Evolutionary conservation across 2,113 vertebrate genomes (phyloP), one percentile per base, ranked within the genome.

Genomic region (Columba livia): DNA sequence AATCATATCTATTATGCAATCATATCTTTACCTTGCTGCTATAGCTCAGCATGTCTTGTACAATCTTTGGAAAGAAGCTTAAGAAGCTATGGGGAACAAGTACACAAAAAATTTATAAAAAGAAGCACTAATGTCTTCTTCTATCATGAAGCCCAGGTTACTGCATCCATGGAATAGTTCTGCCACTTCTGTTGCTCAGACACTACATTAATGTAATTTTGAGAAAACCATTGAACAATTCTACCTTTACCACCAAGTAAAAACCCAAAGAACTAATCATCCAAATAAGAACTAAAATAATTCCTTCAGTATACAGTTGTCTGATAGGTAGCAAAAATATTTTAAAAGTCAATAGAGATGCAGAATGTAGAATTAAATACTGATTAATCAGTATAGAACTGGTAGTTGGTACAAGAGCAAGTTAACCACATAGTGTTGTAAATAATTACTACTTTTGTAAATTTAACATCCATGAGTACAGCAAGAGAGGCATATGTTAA

Each of bases 321-420:
- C 64, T 93, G 78, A 85, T 64, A 85, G 67, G 67, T 13, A 78
- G 51, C 29, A 80, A 94, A 84, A 70, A 19, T 40, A 67, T 95
- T 94, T 74, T 62, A 90, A 86, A 92, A 79, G 60, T 94, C 85
- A 94, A 5, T 14, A 83, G 85, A 91, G 72, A 83, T 24, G 48
- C 64, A 85, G 93, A 96, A 96, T 96, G 95, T 51, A 91, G 69
- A 88, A 88, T 86, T 69, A 80, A 93, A 64, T 67, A 67, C 88
- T n/a, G 82, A 96, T 90, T 80, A 86, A 53, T 81, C 71, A 66
- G 48, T 42, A 34, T 86, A 91, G 58, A 29, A 78, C 32, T 64
- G 29, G 51, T 66, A 60, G 38, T 40, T 67, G 64, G 58, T 91
- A 53, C 5, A 73, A 77, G 29, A 67, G 10, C 38, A 80, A 42